Evolutionary conservation across 2,888 invertebrate species (phyloP).

Genomic region (Ecdyonurus torrentis): DNA sequence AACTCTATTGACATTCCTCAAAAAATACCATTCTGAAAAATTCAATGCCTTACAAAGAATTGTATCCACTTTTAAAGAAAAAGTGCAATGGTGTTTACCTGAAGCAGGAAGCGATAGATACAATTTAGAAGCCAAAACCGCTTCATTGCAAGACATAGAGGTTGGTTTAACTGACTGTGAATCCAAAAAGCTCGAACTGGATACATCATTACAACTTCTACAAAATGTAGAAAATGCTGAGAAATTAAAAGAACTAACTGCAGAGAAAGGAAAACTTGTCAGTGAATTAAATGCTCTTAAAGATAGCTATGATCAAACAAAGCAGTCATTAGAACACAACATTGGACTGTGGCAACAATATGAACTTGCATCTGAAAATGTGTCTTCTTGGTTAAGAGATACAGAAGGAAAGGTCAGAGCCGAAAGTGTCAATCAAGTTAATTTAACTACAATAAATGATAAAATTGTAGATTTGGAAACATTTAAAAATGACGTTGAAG

Average conservation of each 20-base stretch:
- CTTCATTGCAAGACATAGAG: constrained; percentile 59
- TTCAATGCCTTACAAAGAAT: constrained; percentile 64
- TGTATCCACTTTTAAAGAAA: constrained; percentile 66
- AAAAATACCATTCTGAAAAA: constrained; percentile 75
- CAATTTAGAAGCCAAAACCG: constrained; percentile 78
- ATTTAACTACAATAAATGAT: constrained; percentile 44
- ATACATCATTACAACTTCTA: constrained; percentile 51
- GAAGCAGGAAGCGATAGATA: constrained; percentile 81
- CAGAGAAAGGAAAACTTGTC: constrained; percentile 50
- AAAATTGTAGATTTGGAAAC: constrained; percentile 49
- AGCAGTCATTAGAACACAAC: constrained; percentile 46
- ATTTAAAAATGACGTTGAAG: constrained; percentile 43
- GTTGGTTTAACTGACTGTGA: constrained; percentile 54
- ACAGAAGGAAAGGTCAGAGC: constrained; percentile 56
- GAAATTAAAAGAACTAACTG: constrained; percentile 43
- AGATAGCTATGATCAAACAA: constrained; percentile 48
- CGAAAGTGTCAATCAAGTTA: constrained; percentile 54
- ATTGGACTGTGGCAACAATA: constrained; percentile 66
- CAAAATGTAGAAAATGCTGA: constrained; percentile 57
- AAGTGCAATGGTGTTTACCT: constrained; percentile 79
- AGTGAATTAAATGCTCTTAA: constrained; percentile 54
- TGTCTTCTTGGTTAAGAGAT: constrained; percentile 61
- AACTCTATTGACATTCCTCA: constrained; percentile 60
- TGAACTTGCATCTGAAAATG: constrained; percentile 54
- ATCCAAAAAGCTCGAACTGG: constrained; percentile 44